phyloP scores from a whole-genome alignment of 2,113 vertebrate species.

The Uria lomvia region DNA sequence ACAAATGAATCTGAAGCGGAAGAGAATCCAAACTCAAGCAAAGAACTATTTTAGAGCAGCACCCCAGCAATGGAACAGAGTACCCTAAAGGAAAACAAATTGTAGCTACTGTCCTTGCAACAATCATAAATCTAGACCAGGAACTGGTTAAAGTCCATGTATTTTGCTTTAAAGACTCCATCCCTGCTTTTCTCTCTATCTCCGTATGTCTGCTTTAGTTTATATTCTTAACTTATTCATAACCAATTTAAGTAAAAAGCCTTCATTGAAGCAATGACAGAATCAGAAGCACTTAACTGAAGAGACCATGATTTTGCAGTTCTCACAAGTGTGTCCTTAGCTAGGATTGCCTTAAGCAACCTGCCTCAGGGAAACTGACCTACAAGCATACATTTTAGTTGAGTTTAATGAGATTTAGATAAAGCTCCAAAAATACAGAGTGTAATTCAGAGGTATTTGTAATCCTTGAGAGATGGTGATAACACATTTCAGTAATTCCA shows the following conservation, averaged over 20 bases:
- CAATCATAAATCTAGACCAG: neutral
- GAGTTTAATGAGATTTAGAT: conserved; percentile 10
- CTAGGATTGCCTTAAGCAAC: conserved; percentile 15
- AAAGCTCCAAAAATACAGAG: neutral
- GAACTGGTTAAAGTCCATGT: neutral
- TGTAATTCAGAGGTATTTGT: neutral
- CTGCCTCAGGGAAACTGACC: conserved; percentile 11
- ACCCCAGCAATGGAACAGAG: neutral
- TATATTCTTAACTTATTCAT: neutral
- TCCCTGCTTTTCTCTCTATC: neutral
- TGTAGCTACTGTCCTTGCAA: neutral
- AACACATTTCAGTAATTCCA: neutral
- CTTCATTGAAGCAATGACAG: neutral
- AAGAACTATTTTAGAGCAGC: neutral
- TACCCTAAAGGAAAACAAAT: neutral
- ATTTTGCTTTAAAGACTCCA: neutral
- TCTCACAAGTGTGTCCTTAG: neutral
- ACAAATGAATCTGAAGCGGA: neutral
- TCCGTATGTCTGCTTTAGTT: neutral
- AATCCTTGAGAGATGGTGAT: neutral
- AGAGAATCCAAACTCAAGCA: neutral
- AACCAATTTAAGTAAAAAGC: neutral
- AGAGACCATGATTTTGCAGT: neutral
- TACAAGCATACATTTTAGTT: neutral
- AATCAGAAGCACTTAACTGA: neutral